phyloP scores from a whole-genome alignment of 2,888 invertebrate species.

The Ganaspis brasiliensis region DNA sequence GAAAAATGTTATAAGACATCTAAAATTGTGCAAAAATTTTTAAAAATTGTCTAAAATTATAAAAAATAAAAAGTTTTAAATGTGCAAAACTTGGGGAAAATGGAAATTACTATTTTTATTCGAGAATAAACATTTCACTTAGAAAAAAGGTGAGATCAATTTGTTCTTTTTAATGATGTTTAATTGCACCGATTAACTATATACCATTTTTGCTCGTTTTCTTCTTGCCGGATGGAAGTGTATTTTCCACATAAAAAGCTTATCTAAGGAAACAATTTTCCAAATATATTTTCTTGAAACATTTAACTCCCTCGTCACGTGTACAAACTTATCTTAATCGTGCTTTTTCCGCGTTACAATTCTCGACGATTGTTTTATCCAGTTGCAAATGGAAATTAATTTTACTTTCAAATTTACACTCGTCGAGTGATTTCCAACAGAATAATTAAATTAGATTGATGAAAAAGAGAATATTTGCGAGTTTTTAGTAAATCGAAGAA shows the following conservation, averaged over 20 bases:
- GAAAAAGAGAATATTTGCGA: background rate
- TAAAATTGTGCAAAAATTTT: too few species aligned
- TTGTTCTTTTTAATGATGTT: too few species aligned
- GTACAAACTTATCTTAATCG: background rate
- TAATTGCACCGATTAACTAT: too few species aligned
- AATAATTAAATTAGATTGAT: background rate
- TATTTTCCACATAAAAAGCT: background rate
- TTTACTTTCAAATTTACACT: background rate
- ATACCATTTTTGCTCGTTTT: background rate
- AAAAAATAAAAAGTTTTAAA: too few species aligned
- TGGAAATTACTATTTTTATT: background rate
- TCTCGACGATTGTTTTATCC: background rate
- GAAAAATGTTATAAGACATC: too few species aligned
- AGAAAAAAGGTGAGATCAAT: too few species aligned
- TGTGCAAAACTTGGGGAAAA: background rate
- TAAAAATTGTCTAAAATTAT: too few species aligned
- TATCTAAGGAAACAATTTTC: background rate
- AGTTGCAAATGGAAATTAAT: conserved; percentile 2
- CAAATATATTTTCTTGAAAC: background rate
- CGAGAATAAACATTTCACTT: too few species aligned
- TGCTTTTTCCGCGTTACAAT: background rate
- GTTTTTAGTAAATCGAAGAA: background rate
- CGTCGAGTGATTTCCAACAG: background rate
- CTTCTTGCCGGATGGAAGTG: background rate
- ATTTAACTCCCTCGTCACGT: background rate